Evolutionary conservation across 1,140 invertebrate species (phyloP), one percentile per base, ranked within the genome.

Genomic region (Cryptotermes secundus): DNA sequence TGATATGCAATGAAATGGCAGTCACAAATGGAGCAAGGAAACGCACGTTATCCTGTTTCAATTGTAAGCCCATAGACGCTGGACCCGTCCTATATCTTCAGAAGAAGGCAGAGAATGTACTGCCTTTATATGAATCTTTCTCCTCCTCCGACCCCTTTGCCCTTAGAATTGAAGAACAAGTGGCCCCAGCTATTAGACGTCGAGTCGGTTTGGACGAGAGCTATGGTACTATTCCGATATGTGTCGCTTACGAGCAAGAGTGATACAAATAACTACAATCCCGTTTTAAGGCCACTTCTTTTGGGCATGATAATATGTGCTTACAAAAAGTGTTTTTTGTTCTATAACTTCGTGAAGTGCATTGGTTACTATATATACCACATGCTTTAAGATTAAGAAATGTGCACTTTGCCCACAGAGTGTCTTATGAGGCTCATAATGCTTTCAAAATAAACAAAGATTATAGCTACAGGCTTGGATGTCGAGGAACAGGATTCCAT

Each of bases 71-170:
- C 45, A 22, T 19, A 49, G 45, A 49, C n/a, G 9, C 59, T 72
- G n/a, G 26, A 72, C 59, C 9, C 26, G n/a, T n/a, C 26, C 59
- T 72, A 72, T 72, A 72, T 72, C n/a, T 72, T 31, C 3, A 31
- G 14, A 72, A 14, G 45, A 19, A 49, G 45, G 16, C 14, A 72
- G 59, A 72, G 59, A 72, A 72, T 72, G 59, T 31, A 1, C 59
- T n/a, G 59, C 26, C 16, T 72, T 72, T 72, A 72, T 72, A 72
- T 72, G 59, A 72, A 72, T 72, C 59, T 72, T 72, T 72, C 59
- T 72, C 31, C 31, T 31, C 59, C 26, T 22, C n/a, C 31, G 59
- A 31, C 59, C 59, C 59, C 59, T 31, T 72, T 31, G 26, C n/a
- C 59, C 59, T 31, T 72, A 26, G 59, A 72, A 72, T 72, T 26